Conservation (phyloP, 2,113 vertebrate genomes). For the Cervus canadensis region DNA sequence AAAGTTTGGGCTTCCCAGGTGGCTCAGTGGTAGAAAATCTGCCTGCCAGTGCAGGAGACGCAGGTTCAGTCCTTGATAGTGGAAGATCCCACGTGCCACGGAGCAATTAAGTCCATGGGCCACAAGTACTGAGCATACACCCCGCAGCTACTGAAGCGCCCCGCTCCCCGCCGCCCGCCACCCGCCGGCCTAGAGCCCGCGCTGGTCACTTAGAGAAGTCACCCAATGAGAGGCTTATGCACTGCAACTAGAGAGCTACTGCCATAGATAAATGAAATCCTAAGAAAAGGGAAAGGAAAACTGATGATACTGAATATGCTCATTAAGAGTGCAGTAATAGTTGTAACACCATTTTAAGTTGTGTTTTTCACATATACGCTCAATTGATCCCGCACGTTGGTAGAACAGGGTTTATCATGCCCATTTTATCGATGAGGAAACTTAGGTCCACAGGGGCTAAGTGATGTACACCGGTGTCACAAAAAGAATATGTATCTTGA, state of each 20-base stretch:
- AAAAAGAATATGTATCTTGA: neutral
- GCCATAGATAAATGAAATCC: neutral
- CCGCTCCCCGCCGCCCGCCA: accelerated
- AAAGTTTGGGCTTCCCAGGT: neutral
- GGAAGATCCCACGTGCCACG: neutral
- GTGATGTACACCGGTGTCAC: neutral
- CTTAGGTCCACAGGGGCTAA: neutral
- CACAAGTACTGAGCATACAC: neutral
- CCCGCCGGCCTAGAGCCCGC: neutral
- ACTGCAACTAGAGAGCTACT: neutral
- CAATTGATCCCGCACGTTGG: neutral
- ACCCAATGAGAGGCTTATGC: neutral
- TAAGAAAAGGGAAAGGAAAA: neutral
- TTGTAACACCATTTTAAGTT: constrained; percentile 26
- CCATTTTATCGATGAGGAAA: neutral
- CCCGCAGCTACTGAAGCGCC: neutral
- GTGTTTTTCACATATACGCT: neutral
- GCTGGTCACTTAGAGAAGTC: neutral
- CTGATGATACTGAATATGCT: neutral
- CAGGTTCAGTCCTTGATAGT: neutral
- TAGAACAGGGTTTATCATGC: neutral
- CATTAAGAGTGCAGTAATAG: neutral
- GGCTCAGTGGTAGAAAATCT: neutral
- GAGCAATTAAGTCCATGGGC: neutral
- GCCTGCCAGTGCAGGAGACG: neutral